A percentile compares a stretch with the other conserved stretches of the same genome.
phyloP scores from a whole-genome alignment of 2,888 invertebrate genomes.

The Lasioglossum figueresi region DNA sequence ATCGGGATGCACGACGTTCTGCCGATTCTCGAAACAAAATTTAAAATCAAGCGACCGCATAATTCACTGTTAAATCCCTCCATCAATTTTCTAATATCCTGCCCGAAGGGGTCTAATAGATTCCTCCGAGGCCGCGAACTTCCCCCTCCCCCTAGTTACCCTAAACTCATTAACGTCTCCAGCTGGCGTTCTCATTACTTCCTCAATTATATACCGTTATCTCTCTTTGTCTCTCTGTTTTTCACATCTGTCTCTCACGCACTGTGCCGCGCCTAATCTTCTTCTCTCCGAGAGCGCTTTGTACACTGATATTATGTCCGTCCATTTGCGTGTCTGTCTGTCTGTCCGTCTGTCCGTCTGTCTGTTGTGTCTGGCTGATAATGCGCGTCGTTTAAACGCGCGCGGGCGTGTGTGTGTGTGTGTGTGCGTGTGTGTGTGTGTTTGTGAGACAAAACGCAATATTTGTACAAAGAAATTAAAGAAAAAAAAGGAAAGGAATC shows the following conservation, averaged over 20 bases:
- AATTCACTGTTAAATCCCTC: constrained; percentile 23
- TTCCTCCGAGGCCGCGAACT: constrained; percentile 6
- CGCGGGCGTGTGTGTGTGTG: not conserved
- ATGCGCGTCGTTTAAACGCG: constrained; percentile 11
- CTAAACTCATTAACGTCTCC: constrained; percentile 35
- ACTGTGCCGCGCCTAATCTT: constrained; percentile 41
- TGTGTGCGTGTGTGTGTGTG: no score
- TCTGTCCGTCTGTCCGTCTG: constrained; percentile 27
- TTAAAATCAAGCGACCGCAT: constrained; percentile 29
- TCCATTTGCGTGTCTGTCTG: constrained; percentile 54
- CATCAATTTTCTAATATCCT: constrained; percentile 42
- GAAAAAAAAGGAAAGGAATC: not conserved
- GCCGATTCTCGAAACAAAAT: not conserved
- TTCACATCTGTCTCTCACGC: constrained; percentile 16
- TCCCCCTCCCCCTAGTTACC: not conserved
- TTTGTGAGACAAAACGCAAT: constrained; percentile 5
- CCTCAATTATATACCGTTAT: not conserved
- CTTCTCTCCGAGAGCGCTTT: constrained; percentile 44
- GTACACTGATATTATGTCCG: constrained; percentile 33
- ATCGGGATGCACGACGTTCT: not conserved
- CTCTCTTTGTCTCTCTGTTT: constrained; percentile 1
- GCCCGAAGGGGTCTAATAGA: constrained; percentile 25
- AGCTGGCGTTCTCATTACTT: not conserved
- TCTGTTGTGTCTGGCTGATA: constrained; percentile 32
- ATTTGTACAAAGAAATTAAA: not conserved